Evolutionary conservation across 1,140 invertebrate species (phyloP), one percentile per base, ranked within the genome.

Genomic region (Oppia nitens): DNA sequence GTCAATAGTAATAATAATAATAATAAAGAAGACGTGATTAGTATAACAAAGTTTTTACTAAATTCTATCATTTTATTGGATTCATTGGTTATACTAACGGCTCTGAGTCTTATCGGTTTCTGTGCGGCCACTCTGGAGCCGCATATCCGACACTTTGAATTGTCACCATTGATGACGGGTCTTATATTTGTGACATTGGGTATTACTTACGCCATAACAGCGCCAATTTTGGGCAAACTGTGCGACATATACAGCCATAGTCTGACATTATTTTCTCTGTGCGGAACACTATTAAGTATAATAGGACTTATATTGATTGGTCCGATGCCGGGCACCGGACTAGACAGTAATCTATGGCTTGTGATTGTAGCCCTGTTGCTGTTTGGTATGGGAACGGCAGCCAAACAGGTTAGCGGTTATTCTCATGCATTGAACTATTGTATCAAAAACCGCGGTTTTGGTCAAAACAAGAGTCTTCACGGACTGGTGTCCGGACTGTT

Each of bases 51-150:
- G 32, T 40, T 40, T 40, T 9, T 40, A 40, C 32, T 40, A 40
- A 40, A 40, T 2, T 12, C 50, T 26, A 54, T 49, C 50, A 49
- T 61, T 20, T 20, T 61, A 26, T 21, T 61, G 1, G 57, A 61
- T 47, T 2, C 60, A 12, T 52, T 61, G 12, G 25, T 47, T 17
- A 57, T 61, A 21, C 28, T 55, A 9, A 55, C 61, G 2, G 48
- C 59, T 23, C 20, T 57, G 2, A 50, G 25, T 28, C 47, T 61
- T 17, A 85, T 88, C 47, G 84, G 85, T 55, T 88, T 87, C 70
- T 70, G 87, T 2, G 80, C 83, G 67, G 84, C 85, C 0, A 87
- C 84, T 0, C 71, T 89, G 3, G 85, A 88, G 65, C 85, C 85
- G 1, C 85, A 88, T 75, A 68, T 89, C 12, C 68, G 84, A 62